Percentiles rank a stretch among this genome's conserved stretches.
Conservation (phyloP, 2,113 vertebrate genomes). For the Rhinolophus ferrumequinum region DNA sequence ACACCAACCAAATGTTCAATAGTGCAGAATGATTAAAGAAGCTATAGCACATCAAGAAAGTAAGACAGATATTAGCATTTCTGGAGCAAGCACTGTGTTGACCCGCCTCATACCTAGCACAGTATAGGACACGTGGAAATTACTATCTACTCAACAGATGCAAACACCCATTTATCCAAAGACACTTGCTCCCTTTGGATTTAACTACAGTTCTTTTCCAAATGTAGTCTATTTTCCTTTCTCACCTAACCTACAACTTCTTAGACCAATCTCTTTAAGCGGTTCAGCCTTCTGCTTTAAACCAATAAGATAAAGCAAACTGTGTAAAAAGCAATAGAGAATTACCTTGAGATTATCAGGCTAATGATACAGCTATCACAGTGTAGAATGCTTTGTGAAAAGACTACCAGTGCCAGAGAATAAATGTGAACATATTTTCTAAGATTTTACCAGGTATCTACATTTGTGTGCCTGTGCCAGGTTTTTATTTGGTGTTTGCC, state of each 20-base stretch:
- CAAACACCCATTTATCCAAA: constrained; percentile 1
- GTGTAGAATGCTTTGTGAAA: not conserved
- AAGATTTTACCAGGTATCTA: not conserved
- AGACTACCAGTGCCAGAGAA: constrained; percentile 24
- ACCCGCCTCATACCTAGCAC: not conserved
- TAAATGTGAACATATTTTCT: not conserved
- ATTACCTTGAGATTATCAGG: constrained; percentile 61
- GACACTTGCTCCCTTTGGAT: not conserved
- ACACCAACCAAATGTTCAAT: not conserved
- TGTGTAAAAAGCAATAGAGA: constrained; percentile 38
- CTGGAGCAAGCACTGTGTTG: not conserved
- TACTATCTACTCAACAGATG: not conserved
- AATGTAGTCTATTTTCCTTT: not conserved
- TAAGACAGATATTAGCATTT: not conserved
- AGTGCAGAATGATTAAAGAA: not conserved
- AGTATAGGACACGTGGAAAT: not conserved
- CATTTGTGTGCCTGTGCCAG: not conserved
- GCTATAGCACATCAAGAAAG: not conserved
- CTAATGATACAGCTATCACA: constrained; percentile 50
- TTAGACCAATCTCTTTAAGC: constrained; percentile 27
- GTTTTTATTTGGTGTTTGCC: constrained; percentile 61
- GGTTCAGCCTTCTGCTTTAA: constrained; percentile 27
- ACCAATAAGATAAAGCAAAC: constrained; percentile 5
- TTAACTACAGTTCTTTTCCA: not conserved
- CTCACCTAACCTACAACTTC: constrained; percentile 3